Base-by-base conservation (phyloP, 2,797 vertebrate species). In the Tauraco hartlaubi region DNA sequence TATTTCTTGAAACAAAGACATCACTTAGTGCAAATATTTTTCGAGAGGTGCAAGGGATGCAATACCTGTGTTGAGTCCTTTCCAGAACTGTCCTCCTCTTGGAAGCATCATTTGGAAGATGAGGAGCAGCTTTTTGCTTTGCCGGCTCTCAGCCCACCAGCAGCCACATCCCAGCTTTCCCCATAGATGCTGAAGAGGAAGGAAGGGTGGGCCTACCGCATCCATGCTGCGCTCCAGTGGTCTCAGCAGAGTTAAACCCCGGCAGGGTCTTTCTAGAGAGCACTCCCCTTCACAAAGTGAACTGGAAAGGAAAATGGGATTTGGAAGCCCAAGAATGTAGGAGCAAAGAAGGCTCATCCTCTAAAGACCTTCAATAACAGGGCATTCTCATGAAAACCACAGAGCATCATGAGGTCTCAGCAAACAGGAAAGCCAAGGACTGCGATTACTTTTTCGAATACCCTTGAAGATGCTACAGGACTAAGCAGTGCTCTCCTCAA, bases 1-100 rank as follows among this genome's bases (percentile, higher is more conserved):
- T 95, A 84, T 85, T 88, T 58, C 82, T 78, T 79, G 64, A 85
- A 96, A 96, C 59, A 85, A 76, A 93, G 80, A 85, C 55, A 68
- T 92, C 67, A 67, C 58, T 52, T 28, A 15, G 6, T 31, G 29
- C 72, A 78, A 94, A 90, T 20, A 62, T 81, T 92, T 91, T 85
- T 49, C 66, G 77, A 33, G 73, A 62, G 31, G 41, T 82, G 28
- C 43, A 55, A 73, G 62, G n/a, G 39, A 74, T 11, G 9, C 41
- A 64, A 4, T 16, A 41, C 43, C 49, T 44, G 33, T 3, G 5
- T n/a, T 10, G 19, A 91, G 49, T 12, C 28, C 51, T 43, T 84
- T 68, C 48, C 3, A 9, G 59, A 64, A 19, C 41, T 35, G 9
- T 33, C 4, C 1, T 48, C 59, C 39, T 86, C 82, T 66, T 71